These are phyloP conservation scores for Elanoides forficatus DNA, from an alignment of 2,113 vertebrate species.

Conservation along the genomic window DNA sequence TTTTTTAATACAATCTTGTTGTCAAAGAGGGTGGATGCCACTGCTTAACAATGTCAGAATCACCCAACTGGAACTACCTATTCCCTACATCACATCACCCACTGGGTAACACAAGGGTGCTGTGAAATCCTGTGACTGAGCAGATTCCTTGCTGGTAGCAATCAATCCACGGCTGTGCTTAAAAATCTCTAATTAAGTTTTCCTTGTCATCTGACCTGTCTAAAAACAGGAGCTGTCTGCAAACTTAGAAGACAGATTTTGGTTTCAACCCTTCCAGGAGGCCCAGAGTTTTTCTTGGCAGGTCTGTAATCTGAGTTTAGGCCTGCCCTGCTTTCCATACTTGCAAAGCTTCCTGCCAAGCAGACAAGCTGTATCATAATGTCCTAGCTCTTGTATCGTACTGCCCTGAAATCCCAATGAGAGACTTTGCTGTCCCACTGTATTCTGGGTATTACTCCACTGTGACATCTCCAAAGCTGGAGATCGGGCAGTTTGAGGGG, in stretches of 20 bases:
- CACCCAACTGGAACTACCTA: not conserved
- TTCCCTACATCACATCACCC: not conserved
- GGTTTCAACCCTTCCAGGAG: slow-evolving; percentile 3
- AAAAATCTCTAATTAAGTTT: not conserved
- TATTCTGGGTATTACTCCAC: not conserved
- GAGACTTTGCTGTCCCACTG: not conserved
- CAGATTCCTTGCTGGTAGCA: not conserved
- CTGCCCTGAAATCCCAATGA: not conserved
- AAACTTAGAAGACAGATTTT: not conserved
- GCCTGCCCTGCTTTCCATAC: not conserved
- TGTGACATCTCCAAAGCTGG: not conserved
- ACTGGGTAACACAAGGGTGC: not conserved
- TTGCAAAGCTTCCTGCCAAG: not conserved
- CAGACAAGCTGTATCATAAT: not conserved
- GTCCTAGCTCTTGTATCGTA: not conserved
- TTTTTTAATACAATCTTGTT: not conserved
- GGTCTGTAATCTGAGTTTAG: not conserved
- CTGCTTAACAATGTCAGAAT: not conserved
- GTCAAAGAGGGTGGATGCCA: not conserved
- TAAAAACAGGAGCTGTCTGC: not conserved
- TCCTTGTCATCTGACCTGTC: not conserved
- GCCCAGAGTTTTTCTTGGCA: not conserved
- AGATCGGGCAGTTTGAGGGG: not conserved
- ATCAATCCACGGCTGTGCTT: not conserved
- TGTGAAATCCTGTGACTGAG: not conserved